Evolutionary conservation across 2,797 vertebrate genomes (phyloP), one percentile per base, ranked within the genome.

Genomic region (Acanthiza pusilla): DNA sequence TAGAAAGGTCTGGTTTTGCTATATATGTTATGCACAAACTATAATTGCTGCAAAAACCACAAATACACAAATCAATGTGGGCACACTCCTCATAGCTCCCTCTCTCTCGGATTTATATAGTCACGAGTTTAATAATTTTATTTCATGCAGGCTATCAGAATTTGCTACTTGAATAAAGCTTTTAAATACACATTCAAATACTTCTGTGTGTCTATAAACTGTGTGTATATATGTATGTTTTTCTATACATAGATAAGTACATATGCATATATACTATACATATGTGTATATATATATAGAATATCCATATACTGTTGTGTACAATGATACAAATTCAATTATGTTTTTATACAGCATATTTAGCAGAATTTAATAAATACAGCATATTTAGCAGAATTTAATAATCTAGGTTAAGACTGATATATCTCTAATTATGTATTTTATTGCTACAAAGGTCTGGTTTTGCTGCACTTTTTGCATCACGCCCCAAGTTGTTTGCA

Each of bases 171-270:
- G 48, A 40, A 40, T 34, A 67, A 25, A 43, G 15, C 29, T 30
- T 67, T 50, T 43, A 27, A 50, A 27, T 32, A 22, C 15, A 22
- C 17, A 18, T 0, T 0, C 50, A 36, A 79, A 19, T 20, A 19
- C 22, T 47, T 63, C 8, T 38, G 40, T 42, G 40, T 42, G 40
- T 42, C 40, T 42, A 11, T 42, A 42, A 42, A 42, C 40, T 42
- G 8, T 79, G 2, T 26, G 3, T 13, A 3, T 22, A 9, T 32
- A 62, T 11, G 15, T 40, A 10, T 42, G 18, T 14, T 16, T 62
- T 27, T 38, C 19, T 27, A 40, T 15, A 43, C 3, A 34, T 55
- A 22, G n/a, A 55, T 19, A 23, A 6, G 48, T 29, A 25, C 5
- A 13, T 22, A 19, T 29, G 12, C 43, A 32, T 22, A 19, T 29